These are phyloP conservation scores for Eilema caniola DNA, from an alignment of 2,888 invertebrate genomes.

Conservation along the genomic window DNA sequence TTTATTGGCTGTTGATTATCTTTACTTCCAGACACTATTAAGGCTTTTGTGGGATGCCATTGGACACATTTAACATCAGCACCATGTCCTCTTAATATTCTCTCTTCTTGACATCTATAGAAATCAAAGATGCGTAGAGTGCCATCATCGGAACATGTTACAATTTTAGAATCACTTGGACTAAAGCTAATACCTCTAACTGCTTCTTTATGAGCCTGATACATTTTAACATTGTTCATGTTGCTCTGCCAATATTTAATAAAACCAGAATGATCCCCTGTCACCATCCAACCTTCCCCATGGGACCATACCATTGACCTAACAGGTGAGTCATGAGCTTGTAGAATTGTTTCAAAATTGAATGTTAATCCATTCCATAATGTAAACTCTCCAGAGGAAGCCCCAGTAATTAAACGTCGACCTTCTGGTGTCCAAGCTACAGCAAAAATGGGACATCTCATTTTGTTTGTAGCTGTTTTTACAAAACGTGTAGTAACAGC, in stretches of 20 bases:
- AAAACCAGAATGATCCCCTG: constrained; percentile 99
- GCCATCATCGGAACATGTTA: constrained; percentile 99
- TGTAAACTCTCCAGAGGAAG: constrained; percentile 99
- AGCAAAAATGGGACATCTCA: constrained; percentile 99
- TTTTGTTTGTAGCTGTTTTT: constrained; percentile 99
- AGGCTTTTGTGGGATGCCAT: constrained; percentile 99
- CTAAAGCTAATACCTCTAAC: constrained; percentile 99
- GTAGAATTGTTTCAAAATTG: constrained; percentile 99
- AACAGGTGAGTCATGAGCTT: constrained; percentile 99
- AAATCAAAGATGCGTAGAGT: constrained; percentile 99
- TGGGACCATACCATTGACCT: constrained; percentile 99
- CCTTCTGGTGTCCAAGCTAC: constrained; percentile 99
- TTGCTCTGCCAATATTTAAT: constrained; percentile 99
- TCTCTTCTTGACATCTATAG: constrained; percentile 98
- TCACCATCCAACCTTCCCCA: constrained; percentile 99
- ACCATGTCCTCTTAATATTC: constrained; percentile 97
- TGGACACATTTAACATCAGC: constrained; percentile 99
- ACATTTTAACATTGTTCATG: constrained; percentile 99
- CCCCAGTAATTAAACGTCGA: constrained; percentile 98
- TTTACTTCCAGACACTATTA: constrained; percentile 99
- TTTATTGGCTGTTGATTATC: constrained; percentile 99
- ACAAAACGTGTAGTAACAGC: constrained; percentile 98
- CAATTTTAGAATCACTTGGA: constrained; percentile 99
- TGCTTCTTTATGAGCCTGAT: constrained; percentile 99
- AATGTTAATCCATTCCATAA: constrained; percentile 99